These are phyloP conservation scores for Simalia tracyae DNA, from an alignment of 2,797 vertebrate genomes.

Conservation along the genomic window DNA sequence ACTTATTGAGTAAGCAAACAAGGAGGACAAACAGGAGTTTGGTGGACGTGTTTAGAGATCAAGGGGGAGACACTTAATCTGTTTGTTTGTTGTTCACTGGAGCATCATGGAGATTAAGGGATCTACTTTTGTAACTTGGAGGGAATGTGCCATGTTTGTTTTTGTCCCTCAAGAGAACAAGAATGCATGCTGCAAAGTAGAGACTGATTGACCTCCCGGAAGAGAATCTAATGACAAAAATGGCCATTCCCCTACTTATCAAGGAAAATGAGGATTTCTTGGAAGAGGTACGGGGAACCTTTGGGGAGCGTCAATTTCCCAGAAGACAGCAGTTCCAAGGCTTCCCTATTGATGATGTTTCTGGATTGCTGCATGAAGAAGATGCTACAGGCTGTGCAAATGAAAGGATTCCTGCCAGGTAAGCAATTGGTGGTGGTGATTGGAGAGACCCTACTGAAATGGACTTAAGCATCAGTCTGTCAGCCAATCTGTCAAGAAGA, in stretches of 20 bases:
- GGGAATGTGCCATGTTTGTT: not conserved
- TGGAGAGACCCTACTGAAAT: not conserved
- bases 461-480: not conserved
- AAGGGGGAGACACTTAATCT: not conserved
- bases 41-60: not conserved
- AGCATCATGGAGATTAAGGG: not conserved
- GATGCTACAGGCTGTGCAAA: not conserved
- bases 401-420: not conserved
- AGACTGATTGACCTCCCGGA: not conserved
- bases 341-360: not conserved
- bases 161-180: not conserved
- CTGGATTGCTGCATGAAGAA: not conserved
- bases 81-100: not conserved
- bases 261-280: not conserved
- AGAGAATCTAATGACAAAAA: not conserved
- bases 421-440: not conserved
- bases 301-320: not conserved
- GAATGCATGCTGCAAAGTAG: not conserved
- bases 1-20: not conserved
- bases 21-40: not conserved
- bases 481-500: not conserved
- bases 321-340: not conserved
- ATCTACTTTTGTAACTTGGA: not conserved
- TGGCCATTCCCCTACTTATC: not conserved
- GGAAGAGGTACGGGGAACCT: not conserved